A percentile compares a stretch with the other conserved stretches of the same genome.
phyloP scores from a whole-genome alignment of 2,888 invertebrate genomes.

The Cremastinae sp. region DNA sequence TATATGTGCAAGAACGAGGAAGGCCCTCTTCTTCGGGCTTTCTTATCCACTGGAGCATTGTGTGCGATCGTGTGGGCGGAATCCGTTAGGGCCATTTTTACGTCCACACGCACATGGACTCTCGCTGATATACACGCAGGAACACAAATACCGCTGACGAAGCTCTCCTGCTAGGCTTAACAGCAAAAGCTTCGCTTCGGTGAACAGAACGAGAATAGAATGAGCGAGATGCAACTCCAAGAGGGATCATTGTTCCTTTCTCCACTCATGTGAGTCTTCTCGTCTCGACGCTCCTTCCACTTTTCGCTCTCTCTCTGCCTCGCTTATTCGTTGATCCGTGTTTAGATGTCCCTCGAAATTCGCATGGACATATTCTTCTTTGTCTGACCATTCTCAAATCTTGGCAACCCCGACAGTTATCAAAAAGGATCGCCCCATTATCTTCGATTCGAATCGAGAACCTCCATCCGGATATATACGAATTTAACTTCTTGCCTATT shows the following conservation, averaged over 20 bases:
- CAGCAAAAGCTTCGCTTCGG: slow-evolving; percentile 41
- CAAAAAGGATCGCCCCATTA: too few relatives aligned
- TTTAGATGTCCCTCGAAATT: too few relatives aligned
- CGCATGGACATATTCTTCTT: too few relatives aligned
- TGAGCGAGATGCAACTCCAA: slow-evolving; percentile 30
- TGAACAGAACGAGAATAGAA: slow-evolving; percentile 38
- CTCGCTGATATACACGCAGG: slow-evolving; percentile 15
- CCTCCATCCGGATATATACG: too few relatives aligned
- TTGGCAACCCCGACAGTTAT: too few relatives aligned
- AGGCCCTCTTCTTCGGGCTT: slow-evolving; percentile 46
- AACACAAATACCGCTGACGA: slow-evolving; percentile 65
- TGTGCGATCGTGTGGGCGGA: slow-evolving; percentile 64
- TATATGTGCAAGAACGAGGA: slow-evolving; percentile 24
- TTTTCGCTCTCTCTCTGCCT: too few relatives aligned
- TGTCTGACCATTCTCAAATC: too few relatives aligned
- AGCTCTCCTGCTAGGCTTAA: slow-evolving; percentile 64
- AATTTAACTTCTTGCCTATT: too few relatives aligned
- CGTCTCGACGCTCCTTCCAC: not conserved
- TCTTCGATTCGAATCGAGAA: too few relatives aligned
- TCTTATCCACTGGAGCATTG: slow-evolving; percentile 41
- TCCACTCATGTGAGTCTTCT: slow-evolving; percentile 6
- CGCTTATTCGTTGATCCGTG: too few relatives aligned
- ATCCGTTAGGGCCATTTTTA: slow-evolving; percentile 66
- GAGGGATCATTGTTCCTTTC: slow-evolving; percentile 23
- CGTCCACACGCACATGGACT: slow-evolving; percentile 14